Evolutionary conservation across 2,797 vertebrate genomes (phyloP).

Genomic region (Dryobates pubescens): DNA sequence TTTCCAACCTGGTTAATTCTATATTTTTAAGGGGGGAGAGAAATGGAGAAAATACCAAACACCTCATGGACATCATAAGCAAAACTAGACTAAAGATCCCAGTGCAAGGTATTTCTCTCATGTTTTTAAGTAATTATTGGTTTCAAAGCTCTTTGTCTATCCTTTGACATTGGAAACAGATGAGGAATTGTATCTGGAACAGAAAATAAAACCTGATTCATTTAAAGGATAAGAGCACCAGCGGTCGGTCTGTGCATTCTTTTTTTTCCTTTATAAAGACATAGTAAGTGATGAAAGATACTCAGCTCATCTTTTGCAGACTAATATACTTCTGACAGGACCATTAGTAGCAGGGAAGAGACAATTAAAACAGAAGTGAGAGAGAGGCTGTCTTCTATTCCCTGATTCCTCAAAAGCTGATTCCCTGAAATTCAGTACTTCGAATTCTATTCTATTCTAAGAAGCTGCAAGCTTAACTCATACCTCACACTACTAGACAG

Average conservation of each 20-base stretch:
- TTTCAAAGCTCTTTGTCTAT: slow-evolving; percentile 27
- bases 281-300: not conserved
- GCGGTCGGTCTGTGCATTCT: not conserved
- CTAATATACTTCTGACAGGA: not conserved
- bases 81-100: not conserved
- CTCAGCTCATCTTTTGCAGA: not conserved
- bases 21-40: too few species aligned
- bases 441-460: not conserved
- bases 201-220: not conserved
- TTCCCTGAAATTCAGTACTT: not conserved
- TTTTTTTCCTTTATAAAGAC: not conserved
- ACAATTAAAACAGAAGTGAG: not conserved
- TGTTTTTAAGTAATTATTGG: slow-evolving; percentile 20
- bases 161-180: slow-evolving; percentile 47
- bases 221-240: not conserved
- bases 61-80: not conserved
- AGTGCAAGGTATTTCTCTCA: not conserved
- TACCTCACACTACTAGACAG: not conserved
- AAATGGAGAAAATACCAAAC: not conserved
- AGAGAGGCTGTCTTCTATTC: fast-evolving
- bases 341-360: not conserved
- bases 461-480: not conserved
- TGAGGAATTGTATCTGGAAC: slow-evolving; percentile 1
- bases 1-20: too few species aligned
- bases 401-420: not conserved